These are phyloP conservation scores for Cryptus armator DNA, from an alignment of 2,888 invertebrate species.

Conservation along the genomic window DNA sequence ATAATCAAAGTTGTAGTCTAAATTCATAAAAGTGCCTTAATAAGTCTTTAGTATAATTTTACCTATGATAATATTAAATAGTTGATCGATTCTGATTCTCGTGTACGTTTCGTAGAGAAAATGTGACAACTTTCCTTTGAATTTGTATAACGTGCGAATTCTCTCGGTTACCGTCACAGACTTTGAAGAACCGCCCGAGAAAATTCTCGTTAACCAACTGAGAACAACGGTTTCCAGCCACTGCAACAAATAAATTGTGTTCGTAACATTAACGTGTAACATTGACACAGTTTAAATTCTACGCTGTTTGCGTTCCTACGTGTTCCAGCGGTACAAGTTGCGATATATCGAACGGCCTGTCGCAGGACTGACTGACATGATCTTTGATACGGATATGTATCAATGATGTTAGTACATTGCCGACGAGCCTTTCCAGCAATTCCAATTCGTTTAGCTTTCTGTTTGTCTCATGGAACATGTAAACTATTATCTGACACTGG, in stretches of 20 bases:
- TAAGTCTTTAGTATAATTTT: conserved; percentile 68
- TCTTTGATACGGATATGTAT: conserved; percentile 94
- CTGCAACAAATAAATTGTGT: conserved; percentile 83
- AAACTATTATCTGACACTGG: conserved; percentile 89
- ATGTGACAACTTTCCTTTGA: conserved; percentile 92
- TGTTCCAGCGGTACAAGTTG: conserved; percentile 92
- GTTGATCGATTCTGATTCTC: conserved; percentile 94
- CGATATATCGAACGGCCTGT: conserved; percentile 94
- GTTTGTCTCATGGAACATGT: conserved; percentile 92
- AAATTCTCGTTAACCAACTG: conserved; percentile 94
- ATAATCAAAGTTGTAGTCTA: too few species aligned
- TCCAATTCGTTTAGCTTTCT: conserved; percentile 91
- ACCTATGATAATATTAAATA: conserved; percentile 98
- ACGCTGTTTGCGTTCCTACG: conserved; percentile 84
- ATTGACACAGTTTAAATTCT: conserved; percentile 11
- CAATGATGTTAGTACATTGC: conserved; percentile 93
- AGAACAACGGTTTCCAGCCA: conserved; percentile 96
- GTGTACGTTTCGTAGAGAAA: conserved; percentile 96
- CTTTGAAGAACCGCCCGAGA: conserved; percentile 89
- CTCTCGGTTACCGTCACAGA: conserved; percentile 87
- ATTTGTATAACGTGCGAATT: conserved; percentile 88
- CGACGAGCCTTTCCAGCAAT: conserved; percentile 93
- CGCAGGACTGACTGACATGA: conserved; percentile 94
- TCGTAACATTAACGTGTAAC: conserved; percentile 43
- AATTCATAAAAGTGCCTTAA: neutral